Evolutionary conservation across 2,113 vertebrate genomes (phyloP).

Genomic region (Melozone crissalis): DNA sequence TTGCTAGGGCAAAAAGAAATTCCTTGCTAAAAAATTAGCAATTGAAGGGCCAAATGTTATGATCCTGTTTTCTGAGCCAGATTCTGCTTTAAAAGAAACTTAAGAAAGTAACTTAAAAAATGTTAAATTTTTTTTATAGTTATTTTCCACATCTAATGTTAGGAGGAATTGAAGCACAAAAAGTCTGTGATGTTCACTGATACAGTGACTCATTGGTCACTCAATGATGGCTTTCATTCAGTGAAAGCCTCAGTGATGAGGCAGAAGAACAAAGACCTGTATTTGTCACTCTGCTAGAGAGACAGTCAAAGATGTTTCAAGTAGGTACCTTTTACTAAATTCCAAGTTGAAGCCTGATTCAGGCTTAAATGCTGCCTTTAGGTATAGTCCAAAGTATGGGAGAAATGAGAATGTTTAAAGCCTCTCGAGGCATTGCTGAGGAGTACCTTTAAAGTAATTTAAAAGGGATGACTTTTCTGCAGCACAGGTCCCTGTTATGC

Average conservation of each 20-base stretch:
- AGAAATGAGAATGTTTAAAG: neutral
- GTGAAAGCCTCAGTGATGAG: neutral
- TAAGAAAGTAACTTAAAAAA: neutral
- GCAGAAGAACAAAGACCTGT: neutral
- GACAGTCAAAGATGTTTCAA: neutral
- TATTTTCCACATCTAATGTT: conserved; percentile 12
- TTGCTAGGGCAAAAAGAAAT: neutral
- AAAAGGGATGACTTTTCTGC: neutral
- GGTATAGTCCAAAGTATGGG: neutral
- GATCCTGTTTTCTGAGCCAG: neutral
- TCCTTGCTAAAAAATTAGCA: neutral
- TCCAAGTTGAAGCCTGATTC: neutral
- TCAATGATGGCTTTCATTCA: neutral
- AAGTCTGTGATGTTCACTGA: neutral
- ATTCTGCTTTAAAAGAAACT: neutral
- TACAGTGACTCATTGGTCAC: neutral
- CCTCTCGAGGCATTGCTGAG: neutral
- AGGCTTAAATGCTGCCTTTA: neutral
- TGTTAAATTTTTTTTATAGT: neutral
- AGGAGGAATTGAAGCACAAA: neutral
- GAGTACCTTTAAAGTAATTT: neutral
- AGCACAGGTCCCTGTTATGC: neutral
- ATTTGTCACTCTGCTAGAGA: neutral
- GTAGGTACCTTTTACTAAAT: neutral
- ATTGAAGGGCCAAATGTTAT: neutral